Evolutionary conservation across 2,888 invertebrate genomes (phyloP).

Genomic region (Meteorus cinctellus): DNA sequence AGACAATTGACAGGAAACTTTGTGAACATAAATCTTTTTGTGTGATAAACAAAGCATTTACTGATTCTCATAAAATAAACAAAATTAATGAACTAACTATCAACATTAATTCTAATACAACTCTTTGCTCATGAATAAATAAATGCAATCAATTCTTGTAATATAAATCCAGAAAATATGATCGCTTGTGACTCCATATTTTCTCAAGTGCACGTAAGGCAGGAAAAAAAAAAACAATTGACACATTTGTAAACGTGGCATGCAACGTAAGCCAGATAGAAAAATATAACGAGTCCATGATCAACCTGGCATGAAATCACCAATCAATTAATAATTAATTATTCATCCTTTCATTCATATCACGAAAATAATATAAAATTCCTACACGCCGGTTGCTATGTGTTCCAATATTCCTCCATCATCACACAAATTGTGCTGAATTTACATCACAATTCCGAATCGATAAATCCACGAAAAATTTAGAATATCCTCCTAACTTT

Average conservation of each 20-base stretch:
- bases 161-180: not conserved
- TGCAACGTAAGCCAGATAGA: not conserved
- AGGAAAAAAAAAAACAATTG: not conserved
- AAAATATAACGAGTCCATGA: not conserved
- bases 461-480: not conserved
- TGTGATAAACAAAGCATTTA: no score
- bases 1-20: no score
- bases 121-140: no score
- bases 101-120: no score
- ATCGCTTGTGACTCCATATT: no score
- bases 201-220: no score
- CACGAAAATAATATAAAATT: not conserved
- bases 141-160: not conserved
- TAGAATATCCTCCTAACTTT: not conserved
- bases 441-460: no score
- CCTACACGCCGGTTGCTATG: constrained; percentile 14
- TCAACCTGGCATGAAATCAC: no score
- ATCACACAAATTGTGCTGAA: not conserved
- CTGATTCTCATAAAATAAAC: no score
- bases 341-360: not conserved
- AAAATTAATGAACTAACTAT: no score
- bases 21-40: no score
- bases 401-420: not conserved
- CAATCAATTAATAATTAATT: no score
- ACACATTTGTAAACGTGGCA: not conserved